Base-by-base conservation (phyloP, 2,888 invertebrate species). In the Eupelmus urozonus region DNA sequence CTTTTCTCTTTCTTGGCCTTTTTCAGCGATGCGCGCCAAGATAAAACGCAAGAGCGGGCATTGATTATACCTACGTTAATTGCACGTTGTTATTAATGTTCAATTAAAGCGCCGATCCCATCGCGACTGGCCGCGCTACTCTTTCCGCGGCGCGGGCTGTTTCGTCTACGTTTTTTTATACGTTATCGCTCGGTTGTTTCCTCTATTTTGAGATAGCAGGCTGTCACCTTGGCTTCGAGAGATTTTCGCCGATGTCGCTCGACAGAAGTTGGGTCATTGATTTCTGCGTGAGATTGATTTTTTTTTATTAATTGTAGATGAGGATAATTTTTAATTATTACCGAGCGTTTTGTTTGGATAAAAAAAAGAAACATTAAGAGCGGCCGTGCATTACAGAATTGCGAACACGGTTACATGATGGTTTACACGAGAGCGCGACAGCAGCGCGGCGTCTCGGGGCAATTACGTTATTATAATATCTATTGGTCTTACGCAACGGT, bases 41-140 rank as follows among this genome's bases (percentile, higher is more conserved):
- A 75, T 71, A 75, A 71, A 34, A 20, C 25, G 55, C 74, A 69
- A 53, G 60, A 45, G 60, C 75, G 74, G 55, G 60, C 79, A 67
- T 67, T 71, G 75, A 75, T 76, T 75, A 71, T 66, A 66, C 78
- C n/a, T n/a, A n/a, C n/a, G n/a, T 79, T 76, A 75, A 76, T 76
- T 79, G 63, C 79, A 65, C 72, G 69, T 67, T 62, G 79, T 79
- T 76, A 76, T 76, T 79, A 79, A 79, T 79, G 76, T 73, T 79
- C 72, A 76, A 76, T 79, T 76, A 79, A 79, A 67, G 18, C 62
- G 57, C 71, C 27, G 79, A 72, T 79, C 76, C 51, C 71, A 72
- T 67, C 76, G 42, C 51, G 18, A 5, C 7, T 2, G 18, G 63
- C 29, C 2, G 18, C 25, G n/a, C n/a, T n/a, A n/a, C n/a, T n/a